Percentiles rank a stretch among this genome's conserved stretches.
Evolutionary conservation across 2,888 invertebrate genomes (phyloP).

Genomic region (Euspilapteryx auroguttella): DNA sequence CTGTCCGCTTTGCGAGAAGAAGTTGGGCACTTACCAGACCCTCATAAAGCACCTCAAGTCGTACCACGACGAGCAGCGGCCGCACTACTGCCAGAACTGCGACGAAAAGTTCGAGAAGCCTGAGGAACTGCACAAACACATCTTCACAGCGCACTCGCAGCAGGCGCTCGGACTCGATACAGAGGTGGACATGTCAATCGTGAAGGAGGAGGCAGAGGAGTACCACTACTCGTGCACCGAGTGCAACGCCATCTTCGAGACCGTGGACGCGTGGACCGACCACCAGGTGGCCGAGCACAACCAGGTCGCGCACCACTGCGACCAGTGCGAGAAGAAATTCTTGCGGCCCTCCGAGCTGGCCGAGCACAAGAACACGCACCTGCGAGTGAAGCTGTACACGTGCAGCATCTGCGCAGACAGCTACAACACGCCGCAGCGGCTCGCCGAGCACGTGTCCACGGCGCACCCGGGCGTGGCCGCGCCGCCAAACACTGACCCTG

Average conservation of each 20-base stretch:
- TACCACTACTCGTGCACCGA: constrained; percentile 64
- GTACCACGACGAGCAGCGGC: constrained; percentile 45
- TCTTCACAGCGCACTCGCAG: constrained; percentile 60
- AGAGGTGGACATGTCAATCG: constrained; percentile 42
- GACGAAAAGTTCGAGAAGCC: constrained; percentile 58
- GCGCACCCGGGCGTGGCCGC: constrained; percentile 38
- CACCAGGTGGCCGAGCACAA: constrained; percentile 61
- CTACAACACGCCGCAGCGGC: constrained; percentile 64
- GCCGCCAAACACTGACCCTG: constrained; percentile 19
- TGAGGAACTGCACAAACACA: constrained; percentile 59
- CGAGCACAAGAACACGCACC: constrained; percentile 67
- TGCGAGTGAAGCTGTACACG: constrained; percentile 67
- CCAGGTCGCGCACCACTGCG: constrained; percentile 57
- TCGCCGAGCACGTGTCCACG: constrained; percentile 58
- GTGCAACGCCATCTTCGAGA: constrained; percentile 61
- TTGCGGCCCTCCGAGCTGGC: constrained; percentile 61
- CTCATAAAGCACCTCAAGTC: constrained; percentile 60
- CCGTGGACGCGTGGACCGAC: constrained; percentile 57
- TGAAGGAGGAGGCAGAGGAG: constrained; percentile 52
- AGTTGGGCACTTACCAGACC: constrained; percentile 56
- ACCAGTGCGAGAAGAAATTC: constrained; percentile 66
- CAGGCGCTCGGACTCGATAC: constrained; percentile 25
- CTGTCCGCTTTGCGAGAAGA: constrained; percentile 59
- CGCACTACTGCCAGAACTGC: constrained; percentile 63
- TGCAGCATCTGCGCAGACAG: constrained; percentile 61